These are phyloP conservation scores for Poeciliopsis turrubarensis DNA, from an alignment of 2,113 vertebrate species.

Conservation along the genomic window DNA sequence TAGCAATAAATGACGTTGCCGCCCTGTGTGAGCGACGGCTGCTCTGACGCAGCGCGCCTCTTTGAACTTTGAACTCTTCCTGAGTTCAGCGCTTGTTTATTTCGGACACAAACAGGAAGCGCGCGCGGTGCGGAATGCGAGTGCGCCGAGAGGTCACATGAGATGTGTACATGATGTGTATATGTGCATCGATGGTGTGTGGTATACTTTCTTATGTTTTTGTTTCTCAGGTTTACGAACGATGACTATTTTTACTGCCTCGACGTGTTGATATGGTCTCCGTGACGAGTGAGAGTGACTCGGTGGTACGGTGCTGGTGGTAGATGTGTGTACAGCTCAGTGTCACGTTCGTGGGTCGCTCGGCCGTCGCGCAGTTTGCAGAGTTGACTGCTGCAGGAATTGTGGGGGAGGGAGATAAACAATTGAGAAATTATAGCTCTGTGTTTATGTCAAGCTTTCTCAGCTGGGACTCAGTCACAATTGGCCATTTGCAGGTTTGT, in stretches of 20 bases:
- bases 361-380: background rate
- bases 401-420: conserved; percentile 47
- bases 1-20: conserved; percentile 38
- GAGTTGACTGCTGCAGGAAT: conserved; percentile 6
- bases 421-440: conserved; percentile 21
- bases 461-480: conserved; percentile 1
- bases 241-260: background rate
- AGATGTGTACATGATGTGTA: conserved; percentile 20
- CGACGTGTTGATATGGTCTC: conserved; percentile 2
- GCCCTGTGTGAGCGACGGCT: background rate
- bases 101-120: conserved; percentile 42
- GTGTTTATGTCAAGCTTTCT: background rate
- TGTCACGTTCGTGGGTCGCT: conserved; percentile 11
- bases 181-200: conserved; percentile 1
- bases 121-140: conserved; percentile 19
- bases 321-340: conserved; percentile 14
- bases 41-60: too few species aligned
- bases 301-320: conserved; percentile 15
- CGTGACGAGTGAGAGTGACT: background rate
- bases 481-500: background rate
- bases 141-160: conserved; percentile 8
- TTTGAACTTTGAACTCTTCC: conserved; percentile 11
- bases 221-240: background rate
- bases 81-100: conserved; percentile 14
- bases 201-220: background rate